These are phyloP conservation scores for Triplophysa siluroides DNA, from an alignment of 2,113 vertebrate species.

Conservation along the genomic window DNA sequence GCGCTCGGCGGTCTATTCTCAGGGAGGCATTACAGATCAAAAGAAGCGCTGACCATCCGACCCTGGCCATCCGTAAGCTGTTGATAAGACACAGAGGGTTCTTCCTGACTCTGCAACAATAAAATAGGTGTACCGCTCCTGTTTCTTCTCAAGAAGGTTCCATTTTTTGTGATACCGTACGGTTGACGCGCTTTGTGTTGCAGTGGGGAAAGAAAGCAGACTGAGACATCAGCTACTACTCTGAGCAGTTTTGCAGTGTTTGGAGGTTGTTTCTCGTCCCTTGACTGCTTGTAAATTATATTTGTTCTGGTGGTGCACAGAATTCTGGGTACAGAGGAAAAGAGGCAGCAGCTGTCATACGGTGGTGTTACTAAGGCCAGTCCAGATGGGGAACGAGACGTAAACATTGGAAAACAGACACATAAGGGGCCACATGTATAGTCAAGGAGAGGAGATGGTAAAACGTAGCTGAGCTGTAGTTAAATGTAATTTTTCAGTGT, in stretches of 20 bases:
- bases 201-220: slow-evolving; percentile 47
- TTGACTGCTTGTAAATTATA: slow-evolving; percentile 56
- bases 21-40: slow-evolving; percentile 58
- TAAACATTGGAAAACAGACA: slow-evolving; percentile 16
- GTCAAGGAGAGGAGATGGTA: neutral
- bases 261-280: slow-evolving; percentile 58
- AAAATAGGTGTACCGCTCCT: slow-evolving; percentile 42
- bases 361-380: slow-evolving; percentile 26
- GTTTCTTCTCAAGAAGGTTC: slow-evolving; percentile 31
- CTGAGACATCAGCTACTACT: slow-evolving; percentile 42
- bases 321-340: slow-evolving; percentile 22
- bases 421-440: neutral
- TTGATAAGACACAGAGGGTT: slow-evolving; percentile 34
- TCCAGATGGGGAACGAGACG: slow-evolving; percentile 24
- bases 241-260: slow-evolving; percentile 58
- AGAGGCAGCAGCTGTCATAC: slow-evolving; percentile 23
- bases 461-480: neutral
- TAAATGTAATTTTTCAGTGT: neutral
- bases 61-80: slow-evolving; percentile 34
- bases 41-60: slow-evolving; percentile 14
- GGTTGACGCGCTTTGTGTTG: slow-evolving; percentile 21
- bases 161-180: slow-evolving; percentile 17
- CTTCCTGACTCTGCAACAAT: neutral
- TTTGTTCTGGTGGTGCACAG: slow-evolving; percentile 56
- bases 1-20: slow-evolving; percentile 52